Conservation (phyloP, 2,888 invertebrate species). For the Campopleginae sp. region DNA sequence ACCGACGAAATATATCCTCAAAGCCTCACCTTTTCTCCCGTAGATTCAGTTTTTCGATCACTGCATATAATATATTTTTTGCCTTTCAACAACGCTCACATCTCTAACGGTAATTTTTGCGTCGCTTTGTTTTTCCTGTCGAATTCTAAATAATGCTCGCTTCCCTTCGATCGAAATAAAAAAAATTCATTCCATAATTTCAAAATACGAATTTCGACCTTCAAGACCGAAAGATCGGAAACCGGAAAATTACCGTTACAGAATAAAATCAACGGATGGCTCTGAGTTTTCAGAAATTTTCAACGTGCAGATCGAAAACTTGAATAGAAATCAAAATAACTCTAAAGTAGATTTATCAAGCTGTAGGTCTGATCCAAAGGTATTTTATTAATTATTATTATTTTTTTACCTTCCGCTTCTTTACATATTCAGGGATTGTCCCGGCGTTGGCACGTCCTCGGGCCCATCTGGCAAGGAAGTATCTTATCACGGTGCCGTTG, state of each 20-base stretch:
- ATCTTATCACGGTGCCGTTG: constrained; percentile 80
- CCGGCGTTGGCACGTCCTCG: constrained; percentile 81
- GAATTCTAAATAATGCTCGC: constrained; percentile 1
- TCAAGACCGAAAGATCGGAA: not conserved
- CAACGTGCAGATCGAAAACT: no score
- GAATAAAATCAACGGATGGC: no score
- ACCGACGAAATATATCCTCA: no score
- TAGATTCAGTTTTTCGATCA: no score
- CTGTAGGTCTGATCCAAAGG: not conserved
- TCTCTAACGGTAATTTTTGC: constrained; percentile 20
- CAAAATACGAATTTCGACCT: not conserved
- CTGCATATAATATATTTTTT: no score
- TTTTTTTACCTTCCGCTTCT: constrained; percentile 32
- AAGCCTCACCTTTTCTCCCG: not conserved
- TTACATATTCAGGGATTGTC: constrained; percentile 77
- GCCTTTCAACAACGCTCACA: not conserved
- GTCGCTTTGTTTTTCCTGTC: constrained; percentile 9
- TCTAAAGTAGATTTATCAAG: not conserved
- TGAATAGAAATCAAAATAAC: no score
- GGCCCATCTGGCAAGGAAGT: constrained; percentile 81
- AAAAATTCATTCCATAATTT: no score
- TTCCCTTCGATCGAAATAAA: constrained; percentile 4
- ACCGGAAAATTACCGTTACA: no score
- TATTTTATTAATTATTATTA: constrained; percentile 1
- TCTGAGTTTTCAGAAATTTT: no score